Evolutionary conservation across 1,140 invertebrate species (phyloP), one percentile per base, ranked within the genome.

Genomic region (Venturia canescens): DNA sequence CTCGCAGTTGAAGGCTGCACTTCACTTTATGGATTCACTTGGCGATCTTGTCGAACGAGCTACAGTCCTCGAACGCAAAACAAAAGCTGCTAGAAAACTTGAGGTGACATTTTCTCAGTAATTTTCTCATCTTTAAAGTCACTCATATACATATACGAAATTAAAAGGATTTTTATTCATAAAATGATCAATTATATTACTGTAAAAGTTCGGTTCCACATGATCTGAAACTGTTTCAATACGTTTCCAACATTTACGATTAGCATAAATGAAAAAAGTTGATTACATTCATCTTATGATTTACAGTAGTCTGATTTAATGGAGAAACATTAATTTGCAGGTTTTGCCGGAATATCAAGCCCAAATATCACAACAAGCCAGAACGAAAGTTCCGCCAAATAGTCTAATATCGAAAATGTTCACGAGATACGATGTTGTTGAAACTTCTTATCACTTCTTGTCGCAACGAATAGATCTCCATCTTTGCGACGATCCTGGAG

Each of bases 381-480:
- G 92, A 91, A 78, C 88, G 63, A 91, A 92, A 85, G 89, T 78
- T 82, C 81, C 88, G 67, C 87, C 75, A 63, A 91, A 89, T 78
- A 92, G 92, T 71, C 89, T 92, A 60, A 92, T 94, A 34, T 93
- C 94, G 44, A 94, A 94, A 86, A 93, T 97, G 87, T 99, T 99
- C 92, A 94, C 95, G 23, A 94, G 94, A 80, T 98, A 97, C 92
- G 98, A 99, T 93, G 97, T 99, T 34, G 93, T 96, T 7, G 98
- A 99, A 93, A 99, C 99, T 0, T 99, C 98, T 0, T 99, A 99
- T 93, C 99, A 99, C 92, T 95, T 99, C 88, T 94, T 98, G 79
- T 97, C 97, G 81, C 96, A 97, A 74, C 94, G 97, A 87, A 98
- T 99, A 87, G 98, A 99, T 92, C 93, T 99, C 60, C 98, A 99